phyloP scores from a whole-genome alignment of 1,140 invertebrate genomes.

The Diuraphis noxia region DNA sequence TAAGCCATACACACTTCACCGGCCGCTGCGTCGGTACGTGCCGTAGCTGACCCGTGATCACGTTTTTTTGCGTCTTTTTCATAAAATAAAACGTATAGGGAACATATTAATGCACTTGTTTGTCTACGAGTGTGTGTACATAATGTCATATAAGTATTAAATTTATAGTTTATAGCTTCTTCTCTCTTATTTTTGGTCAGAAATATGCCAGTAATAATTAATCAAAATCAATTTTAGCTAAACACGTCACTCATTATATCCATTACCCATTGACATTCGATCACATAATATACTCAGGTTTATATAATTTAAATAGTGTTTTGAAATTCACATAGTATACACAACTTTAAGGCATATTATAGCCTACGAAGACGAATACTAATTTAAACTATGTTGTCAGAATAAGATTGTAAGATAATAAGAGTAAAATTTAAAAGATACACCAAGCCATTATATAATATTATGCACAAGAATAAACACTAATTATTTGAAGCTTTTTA shows the following conservation, averaged over 20 bases:
- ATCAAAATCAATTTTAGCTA: background rate
- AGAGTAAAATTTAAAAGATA: background rate
- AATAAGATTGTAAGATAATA: background rate
- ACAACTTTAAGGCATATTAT: background rate
- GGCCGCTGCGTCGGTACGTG: background rate
- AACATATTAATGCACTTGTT: background rate
- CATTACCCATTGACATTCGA: background rate
- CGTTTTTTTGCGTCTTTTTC: background rate
- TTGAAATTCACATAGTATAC: background rate
- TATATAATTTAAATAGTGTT: background rate
- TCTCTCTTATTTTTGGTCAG: background rate
- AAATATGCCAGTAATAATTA: background rate
- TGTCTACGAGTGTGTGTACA: background rate
- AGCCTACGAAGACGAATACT: background rate
- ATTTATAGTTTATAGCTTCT: background rate
- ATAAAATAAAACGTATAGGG: background rate
- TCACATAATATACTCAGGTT: background rate
- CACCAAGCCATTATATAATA: background rate
- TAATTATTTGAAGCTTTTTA: background rate
- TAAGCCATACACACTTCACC: background rate
- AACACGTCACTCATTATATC: background rate
- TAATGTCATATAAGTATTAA: background rate
- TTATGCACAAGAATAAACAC: background rate
- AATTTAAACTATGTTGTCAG: background rate
- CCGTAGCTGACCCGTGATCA: background rate